Evolutionary conservation across 2,888 invertebrate genomes (phyloP), one percentile per base, ranked within the genome.

Genomic region (Lithophane socia): DNA sequence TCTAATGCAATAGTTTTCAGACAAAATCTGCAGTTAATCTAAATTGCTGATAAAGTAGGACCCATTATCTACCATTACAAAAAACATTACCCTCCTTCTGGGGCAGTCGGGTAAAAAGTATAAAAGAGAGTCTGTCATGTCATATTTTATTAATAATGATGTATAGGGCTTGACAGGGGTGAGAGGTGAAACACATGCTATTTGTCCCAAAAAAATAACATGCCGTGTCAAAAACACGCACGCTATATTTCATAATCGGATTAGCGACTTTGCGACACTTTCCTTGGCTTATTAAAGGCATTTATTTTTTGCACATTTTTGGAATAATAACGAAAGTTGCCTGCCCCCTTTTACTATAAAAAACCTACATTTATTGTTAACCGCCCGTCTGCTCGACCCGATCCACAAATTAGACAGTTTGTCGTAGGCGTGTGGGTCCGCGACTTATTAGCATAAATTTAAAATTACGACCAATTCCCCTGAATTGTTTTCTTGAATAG

Each of bases 401-500:
- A 74, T 60, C 73, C 58, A 86, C 86, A 88, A 86, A 91, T 90
- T 88, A 86, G 83, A 85, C 80, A 80, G 77, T 87, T 87, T 89
- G 83, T 89, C 89, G 93, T 94, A 91, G 94, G 94, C 92, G 94
- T 94, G 73, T 88, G 87, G 88, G 88, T 90, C 88, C 87, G 89
- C 87, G 86, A 84, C 79, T 82, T 89, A 94, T 95, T 94, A 94
- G 91, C 94, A 95, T 95, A 93, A 90, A 94, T 92, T 92, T 90
- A 91, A 92, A 94, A 93, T 93, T 91, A 93, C 88, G 90, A 92
- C 90, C 90, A 89, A 91, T 92, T 92, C 91, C 88, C 85, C 88
- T 88, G 91, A 89, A 89, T 91, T 93, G 92, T 91, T 94, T 93
- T 91, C 90, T 87, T 87, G 91, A 91, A 91, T 90, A 92, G 90